These are phyloP conservation scores for Dione vanillae DNA, from an alignment of 2,888 invertebrate species.

Conservation along the genomic window DNA sequence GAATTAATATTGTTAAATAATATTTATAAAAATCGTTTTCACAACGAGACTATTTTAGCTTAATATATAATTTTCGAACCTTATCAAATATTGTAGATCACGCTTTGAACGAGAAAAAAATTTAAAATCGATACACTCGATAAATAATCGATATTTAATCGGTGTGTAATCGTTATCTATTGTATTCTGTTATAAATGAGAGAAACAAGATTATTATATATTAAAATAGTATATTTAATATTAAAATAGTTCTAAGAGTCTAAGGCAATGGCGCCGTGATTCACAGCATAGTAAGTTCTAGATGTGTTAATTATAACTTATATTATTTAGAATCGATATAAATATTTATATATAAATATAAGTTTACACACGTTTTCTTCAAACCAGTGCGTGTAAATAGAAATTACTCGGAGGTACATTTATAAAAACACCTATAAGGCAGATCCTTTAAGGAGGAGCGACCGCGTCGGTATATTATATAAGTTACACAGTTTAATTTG, in stretches of 20 bases:
- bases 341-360: constrained; percentile 64
- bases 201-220: constrained; percentile 20
- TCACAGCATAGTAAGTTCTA: constrained; percentile 60
- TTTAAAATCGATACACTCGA: background rate
- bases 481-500: background rate
- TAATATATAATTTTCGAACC: constrained; percentile 6
- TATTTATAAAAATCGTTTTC: constrained; percentile 14
- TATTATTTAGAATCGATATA: constrained; percentile 57
- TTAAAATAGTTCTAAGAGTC: constrained; percentile 57
- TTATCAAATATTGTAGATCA: constrained; percentile 17
- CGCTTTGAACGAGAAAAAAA: background rate
- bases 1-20: constrained; percentile 1
- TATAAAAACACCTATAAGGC: constrained; percentile 82
- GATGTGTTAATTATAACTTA: constrained; percentile 43
- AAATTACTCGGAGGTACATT: constrained; percentile 67
- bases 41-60: constrained; percentile 5
- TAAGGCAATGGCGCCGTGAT: constrained; percentile 67
- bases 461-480: constrained; percentile 58
- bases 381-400: constrained; percentile 49
- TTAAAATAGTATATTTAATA: constrained; percentile 39
- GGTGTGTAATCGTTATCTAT: background rate
- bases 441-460: constrained; percentile 73
- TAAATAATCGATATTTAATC: background rate
- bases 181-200: background rate
- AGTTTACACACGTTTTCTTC: constrained; percentile 56